Conservation (phyloP, 1,140 invertebrate species). For the Mercenaria mercenaria region DNA sequence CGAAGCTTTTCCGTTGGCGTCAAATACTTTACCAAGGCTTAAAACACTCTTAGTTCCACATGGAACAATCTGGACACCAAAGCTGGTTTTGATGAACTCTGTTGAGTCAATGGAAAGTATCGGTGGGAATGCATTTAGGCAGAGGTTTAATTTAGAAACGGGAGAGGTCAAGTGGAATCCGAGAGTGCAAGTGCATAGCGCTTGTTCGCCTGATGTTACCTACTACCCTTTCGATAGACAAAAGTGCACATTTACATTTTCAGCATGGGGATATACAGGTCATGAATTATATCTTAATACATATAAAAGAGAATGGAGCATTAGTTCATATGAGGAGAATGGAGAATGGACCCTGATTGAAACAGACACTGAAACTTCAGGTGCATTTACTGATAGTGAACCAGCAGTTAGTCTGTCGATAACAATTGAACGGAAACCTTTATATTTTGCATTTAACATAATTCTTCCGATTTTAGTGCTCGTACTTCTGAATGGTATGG, state of each 20-base stretch:
- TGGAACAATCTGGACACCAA: conserved; percentile 32
- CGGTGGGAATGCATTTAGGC: conserved; percentile 4
- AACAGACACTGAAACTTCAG: not conserved
- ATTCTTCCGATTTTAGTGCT: conserved; percentile 37
- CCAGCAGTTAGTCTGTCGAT: not conserved
- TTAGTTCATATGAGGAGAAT: not conserved
- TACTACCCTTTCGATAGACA: conserved; percentile 52
- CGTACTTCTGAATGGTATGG: not conserved
- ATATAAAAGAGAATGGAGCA: not conserved
- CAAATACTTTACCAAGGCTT: not conserved
- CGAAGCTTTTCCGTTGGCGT: not conserved
- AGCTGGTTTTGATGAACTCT: conserved; percentile 10
- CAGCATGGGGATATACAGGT: not conserved
- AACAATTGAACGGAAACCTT: not conserved
- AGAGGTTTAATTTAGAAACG: not conserved
- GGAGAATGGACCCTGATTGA: conserved; percentile 28
- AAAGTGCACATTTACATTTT: conserved; percentile 1
- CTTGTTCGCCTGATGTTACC: conserved; percentile 41
- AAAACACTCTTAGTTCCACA: not conserved
- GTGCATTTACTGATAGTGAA: not conserved
- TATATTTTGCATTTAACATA: conserved; percentile 44
- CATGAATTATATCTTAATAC: not conserved
- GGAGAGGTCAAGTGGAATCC: conserved; percentile 13
- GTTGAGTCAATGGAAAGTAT: not conserved
- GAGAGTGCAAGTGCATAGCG: not conserved